Conservation (phyloP, 2,113 vertebrate species). For the Pitta sordida region DNA sequence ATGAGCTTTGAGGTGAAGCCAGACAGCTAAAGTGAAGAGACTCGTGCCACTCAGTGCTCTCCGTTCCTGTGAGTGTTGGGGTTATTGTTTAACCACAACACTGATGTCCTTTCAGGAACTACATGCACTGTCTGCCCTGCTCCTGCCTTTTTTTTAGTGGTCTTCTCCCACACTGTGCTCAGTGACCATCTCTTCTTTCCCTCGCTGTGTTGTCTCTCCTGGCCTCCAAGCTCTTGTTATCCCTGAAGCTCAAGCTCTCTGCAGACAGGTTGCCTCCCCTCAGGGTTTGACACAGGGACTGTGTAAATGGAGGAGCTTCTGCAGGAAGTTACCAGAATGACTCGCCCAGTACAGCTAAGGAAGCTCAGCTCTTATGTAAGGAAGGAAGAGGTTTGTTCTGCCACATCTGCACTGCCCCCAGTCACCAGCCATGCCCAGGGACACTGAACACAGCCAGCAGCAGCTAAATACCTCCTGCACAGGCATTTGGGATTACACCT, state of each 20-base stretch:
- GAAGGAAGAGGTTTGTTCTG: background rate
- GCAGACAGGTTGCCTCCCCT: background rate
- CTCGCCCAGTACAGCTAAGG: background rate
- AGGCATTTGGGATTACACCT: background rate
- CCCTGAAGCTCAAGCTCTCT: background rate
- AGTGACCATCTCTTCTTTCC: background rate
- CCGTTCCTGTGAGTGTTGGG: fast-evolving
- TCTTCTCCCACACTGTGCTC: background rate
- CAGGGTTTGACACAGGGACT: background rate
- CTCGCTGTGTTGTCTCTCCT: background rate
- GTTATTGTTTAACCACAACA: background rate
- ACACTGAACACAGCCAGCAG: background rate
- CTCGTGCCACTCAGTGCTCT: background rate
- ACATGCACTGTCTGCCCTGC: background rate
- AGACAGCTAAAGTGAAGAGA: background rate
- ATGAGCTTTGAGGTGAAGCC: background rate
- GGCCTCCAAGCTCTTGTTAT: background rate
- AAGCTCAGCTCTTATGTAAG: background rate
- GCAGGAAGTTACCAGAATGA: background rate
- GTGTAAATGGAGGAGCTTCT: background rate
- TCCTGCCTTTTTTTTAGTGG: background rate
- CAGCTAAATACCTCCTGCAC: background rate
- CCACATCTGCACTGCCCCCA: background rate
- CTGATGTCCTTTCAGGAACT: background rate
- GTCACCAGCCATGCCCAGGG: background rate